Percentiles rank a stretch among this genome's conserved stretches.
Evolutionary conservation across 2,797 vertebrate species (phyloP).

Genomic region (Lemur catta): DNA sequence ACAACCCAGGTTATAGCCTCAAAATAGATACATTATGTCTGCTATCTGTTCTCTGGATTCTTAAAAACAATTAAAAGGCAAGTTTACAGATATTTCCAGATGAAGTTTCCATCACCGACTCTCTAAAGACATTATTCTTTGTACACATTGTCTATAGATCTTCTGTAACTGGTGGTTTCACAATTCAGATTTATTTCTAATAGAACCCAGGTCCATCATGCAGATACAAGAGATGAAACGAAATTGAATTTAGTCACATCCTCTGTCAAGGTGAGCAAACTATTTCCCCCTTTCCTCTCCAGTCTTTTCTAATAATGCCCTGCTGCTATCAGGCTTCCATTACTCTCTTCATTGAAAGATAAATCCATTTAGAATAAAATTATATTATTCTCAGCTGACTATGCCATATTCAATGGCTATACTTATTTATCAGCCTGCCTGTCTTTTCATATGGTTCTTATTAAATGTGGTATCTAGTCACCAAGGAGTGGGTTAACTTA

Average conservation of each 20-base stretch:
- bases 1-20: background rate
- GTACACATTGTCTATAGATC: background rate
- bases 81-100: background rate
- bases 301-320: background rate
- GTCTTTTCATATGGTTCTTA: background rate
- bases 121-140: background rate
- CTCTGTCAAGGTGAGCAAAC: background rate
- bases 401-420: background rate
- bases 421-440: background rate
- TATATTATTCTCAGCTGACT: background rate
- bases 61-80: background rate
- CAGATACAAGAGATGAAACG: background rate
- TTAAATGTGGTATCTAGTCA: background rate
- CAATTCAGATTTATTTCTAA: background rate
- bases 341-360: background rate
- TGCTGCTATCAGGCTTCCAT: background rate
- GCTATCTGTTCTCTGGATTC: background rate
- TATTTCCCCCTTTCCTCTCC: background rate
- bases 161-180: background rate
- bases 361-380: constrained; percentile 32
- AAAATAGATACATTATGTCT: background rate
- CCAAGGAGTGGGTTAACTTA: background rate
- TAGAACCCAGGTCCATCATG: background rate
- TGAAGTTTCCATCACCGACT: background rate
- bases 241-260: background rate